Evolutionary conservation across 2,888 invertebrate species (phyloP), one percentile per base, ranked within the genome.

Genomic region (Cantharis lateralis): DNA sequence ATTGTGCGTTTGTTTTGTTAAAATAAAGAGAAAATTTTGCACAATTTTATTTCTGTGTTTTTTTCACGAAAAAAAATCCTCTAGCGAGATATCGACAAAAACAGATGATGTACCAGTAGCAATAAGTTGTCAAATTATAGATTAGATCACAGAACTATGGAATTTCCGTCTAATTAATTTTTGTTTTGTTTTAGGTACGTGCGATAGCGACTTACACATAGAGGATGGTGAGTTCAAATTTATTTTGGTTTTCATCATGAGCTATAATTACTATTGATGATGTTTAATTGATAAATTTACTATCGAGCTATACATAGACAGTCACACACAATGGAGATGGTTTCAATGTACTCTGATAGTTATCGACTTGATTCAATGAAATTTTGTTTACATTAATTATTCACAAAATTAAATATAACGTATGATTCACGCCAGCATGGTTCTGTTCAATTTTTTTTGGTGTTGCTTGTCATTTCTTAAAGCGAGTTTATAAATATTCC

Each of bases 181-280:
- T n/a, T 72, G 71, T 70, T 79, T 81, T 83, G 80, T 85, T 85
- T 16, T 82, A 85, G 85, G 85, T 85, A 85, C 85, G 84, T 85
- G 81, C 77, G 73, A 74, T 68, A 82, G 84, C 74, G 84, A 84
- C 64, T 81, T 83, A 73, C 81, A 81, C 70, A 82, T 80, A 69
- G 78, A 80, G 73, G 83, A 83, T 78, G 84, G 84, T 84, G 77
- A 83, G 83, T 81, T 68, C 68, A 24, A 61, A 16, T 48, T 62
- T 32, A 68, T 48, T 28, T 69, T 61, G 28, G 71, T 68, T 75
- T 32, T 15, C 2, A 66, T 26, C 13, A 7, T 66, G n/a, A 66
- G 64, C 64, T 66, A 24, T 20, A 48, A 48, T 66, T 66, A 66
- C 24, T 66, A 66, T 66, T 66, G 24, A 66, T 66, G 18, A 2